phyloP scores from a whole-genome alignment of 2,888 invertebrate species.

The Trichogramma dendrolimi region DNA sequence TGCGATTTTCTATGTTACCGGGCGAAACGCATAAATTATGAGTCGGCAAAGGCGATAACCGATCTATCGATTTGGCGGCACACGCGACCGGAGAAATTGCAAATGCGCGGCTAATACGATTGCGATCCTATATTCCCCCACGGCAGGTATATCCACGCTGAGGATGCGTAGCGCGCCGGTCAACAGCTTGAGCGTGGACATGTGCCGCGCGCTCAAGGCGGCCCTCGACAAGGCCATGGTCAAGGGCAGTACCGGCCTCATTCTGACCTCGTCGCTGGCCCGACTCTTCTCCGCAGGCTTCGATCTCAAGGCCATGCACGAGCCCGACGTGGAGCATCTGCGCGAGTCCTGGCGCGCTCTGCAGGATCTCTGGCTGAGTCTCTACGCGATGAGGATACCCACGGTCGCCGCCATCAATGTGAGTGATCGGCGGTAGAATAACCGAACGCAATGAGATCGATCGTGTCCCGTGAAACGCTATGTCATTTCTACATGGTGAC shows the following conservation, averaged over 20 bases:
- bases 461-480: not conserved
- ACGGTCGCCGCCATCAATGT: slow-evolving; percentile 83
- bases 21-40: no score
- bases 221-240: slow-evolving; percentile 64
- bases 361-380: slow-evolving; percentile 75
- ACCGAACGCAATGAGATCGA: no score
- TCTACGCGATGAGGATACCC: slow-evolving; percentile 68
- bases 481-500: not conserved
- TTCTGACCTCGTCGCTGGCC: slow-evolving; percentile 70
- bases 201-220: slow-evolving; percentile 62
- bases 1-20: no score
- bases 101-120: no score
- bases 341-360: slow-evolving; percentile 71
- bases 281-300: slow-evolving; percentile 78
- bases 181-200: slow-evolving; percentile 73
- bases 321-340: slow-evolving; percentile 66
- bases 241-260: slow-evolving; percentile 67
- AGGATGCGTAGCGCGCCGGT: slow-evolving; percentile 75
- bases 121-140: no score
- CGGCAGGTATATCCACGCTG: slow-evolving; percentile 64
- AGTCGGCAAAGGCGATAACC: no score
- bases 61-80: no score
- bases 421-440: no score
- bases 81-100: no score
- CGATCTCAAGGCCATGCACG: slow-evolving; percentile 83